Base-by-base conservation (phyloP, 2,888 invertebrate species). In the Hyposoter didymator region DNA sequence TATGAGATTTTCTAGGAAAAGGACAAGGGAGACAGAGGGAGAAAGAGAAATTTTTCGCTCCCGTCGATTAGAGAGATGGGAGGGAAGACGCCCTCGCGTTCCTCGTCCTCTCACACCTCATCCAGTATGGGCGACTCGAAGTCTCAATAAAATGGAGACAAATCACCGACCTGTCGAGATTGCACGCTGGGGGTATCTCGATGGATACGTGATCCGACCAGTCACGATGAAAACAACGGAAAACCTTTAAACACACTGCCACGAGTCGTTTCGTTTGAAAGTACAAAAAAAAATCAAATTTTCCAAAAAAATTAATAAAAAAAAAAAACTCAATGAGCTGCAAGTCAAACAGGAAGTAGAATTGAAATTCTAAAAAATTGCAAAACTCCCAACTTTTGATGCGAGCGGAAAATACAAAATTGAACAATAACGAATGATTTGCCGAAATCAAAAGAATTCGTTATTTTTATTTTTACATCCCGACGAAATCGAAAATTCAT, bases 131-230 rank as follows among this genome's bases (percentile, higher is more conserved):
- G 91, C 87, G 92, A 91, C 91, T 90, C 88, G 86, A 85, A 88
- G 91, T 91, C 91, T 89, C 89, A 89, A 89, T 88, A 69, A 91
- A 93, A 93, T 93, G 90, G 90, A 93, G 92, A 94, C 91, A 90
- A 93, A 93, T 93, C 86, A 91, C 87, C 83, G 82, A 62, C 83
- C 74, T 87, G 89, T 88, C 89, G 90, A 88, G 90, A 91, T 91
- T 90, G 89, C 84, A 84, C 90, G 84, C 90, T 88, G 90, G 89
- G 83, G 89, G 88, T 82, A 78, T 55, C 78, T 78, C 76, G 72
- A 82, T 85, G 59, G 64, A 72, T 78, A 69, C 73, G 76, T 47
- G 83, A 74, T 78, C 76, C 70, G 52, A 39, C 55, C 55, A 72
- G 82, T 59, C 66, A 22, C 72, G 74, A 64, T 52, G n/a, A 45